Base-by-base conservation (phyloP, 2,797 vertebrate species). In the Rhinatrema bivittatum region DNA sequence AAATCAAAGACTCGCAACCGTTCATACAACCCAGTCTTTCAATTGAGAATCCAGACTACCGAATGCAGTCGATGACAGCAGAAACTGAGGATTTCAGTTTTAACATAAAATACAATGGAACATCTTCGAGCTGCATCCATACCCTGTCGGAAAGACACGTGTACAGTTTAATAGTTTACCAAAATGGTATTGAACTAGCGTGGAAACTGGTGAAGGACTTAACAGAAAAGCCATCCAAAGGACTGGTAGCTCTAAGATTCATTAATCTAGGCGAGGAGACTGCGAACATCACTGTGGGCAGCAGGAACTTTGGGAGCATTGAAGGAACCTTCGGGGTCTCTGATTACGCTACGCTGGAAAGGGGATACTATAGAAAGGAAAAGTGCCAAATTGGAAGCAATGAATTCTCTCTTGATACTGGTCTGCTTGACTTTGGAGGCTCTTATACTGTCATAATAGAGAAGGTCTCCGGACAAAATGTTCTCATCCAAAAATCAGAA, bases 351-450 rank as follows among this genome's bases (percentile, higher is more conserved):
- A 61, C 35, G 1, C 43, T 85, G 36, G 30, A 59, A 5, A 80
- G 81, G 32, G 72, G 65, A 56, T 33, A 10, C 85, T 91, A 65
- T 34, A 19, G 36, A 20, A 11, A 36, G 4, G 84, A 82, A 24
- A 45, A 19, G 15, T 89, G 83, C 63, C 34, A 27, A 23, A 53
- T 29, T 5, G 42, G 34, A 26, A 36, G 18, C 7, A 39, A 34
- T 9, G 16, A 40, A 2, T 81, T 80, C 31, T 2, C 13, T 8
- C 36, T 94, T 16, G 43, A 87, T 47, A 63, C 97, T 18, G 92
- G 88, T 18, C 71, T 93, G 27, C 78, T 97, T 30, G 89, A 97
- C 66, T 93, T 92, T 4, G 94, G 91, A 5, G 86, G 82, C 0
- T 73, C 80, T 0, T 98, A 98, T 70, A 87, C 91, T 0, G 2